Conservation (phyloP, 2,113 vertebrate species). For the Pseudonaja textilis region DNA sequence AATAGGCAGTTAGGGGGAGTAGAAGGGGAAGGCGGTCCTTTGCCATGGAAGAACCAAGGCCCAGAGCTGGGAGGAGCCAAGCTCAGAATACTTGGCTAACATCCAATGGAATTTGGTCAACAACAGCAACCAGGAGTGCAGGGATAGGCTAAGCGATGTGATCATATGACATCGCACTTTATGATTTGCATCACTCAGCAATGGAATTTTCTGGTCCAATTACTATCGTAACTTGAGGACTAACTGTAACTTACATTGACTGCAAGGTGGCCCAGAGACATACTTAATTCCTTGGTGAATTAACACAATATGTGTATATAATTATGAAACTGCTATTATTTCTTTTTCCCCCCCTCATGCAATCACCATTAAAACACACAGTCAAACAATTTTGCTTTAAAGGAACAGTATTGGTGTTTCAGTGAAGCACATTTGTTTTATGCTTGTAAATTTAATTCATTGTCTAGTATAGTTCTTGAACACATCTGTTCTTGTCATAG, state of each 20-base stretch:
- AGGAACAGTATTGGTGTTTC: neutral
- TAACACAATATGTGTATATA: neutral
- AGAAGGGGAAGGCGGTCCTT: neutral
- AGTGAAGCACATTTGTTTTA: fast-evolving
- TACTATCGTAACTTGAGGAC: neutral
- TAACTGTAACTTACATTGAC: neutral
- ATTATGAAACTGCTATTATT: neutral
- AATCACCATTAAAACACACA: neutral
- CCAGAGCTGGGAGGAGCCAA: neutral
- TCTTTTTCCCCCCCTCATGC: neutral
- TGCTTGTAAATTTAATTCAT: neutral
- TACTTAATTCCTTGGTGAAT: neutral
- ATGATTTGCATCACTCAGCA: neutral
- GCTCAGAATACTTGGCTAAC: neutral
- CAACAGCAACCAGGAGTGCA: neutral
- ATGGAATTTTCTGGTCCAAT: neutral
- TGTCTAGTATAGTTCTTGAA: neutral
- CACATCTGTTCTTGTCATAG: neutral
- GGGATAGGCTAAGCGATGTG: neutral
- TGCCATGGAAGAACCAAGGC: neutral
- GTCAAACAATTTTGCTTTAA: neutral
- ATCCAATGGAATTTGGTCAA: neutral
- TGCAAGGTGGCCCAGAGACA: neutral
- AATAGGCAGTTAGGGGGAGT: neutral
- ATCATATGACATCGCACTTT: neutral